Conservation (phyloP, 2,113 vertebrate genomes). For the Saimiri boliviensis region DNA sequence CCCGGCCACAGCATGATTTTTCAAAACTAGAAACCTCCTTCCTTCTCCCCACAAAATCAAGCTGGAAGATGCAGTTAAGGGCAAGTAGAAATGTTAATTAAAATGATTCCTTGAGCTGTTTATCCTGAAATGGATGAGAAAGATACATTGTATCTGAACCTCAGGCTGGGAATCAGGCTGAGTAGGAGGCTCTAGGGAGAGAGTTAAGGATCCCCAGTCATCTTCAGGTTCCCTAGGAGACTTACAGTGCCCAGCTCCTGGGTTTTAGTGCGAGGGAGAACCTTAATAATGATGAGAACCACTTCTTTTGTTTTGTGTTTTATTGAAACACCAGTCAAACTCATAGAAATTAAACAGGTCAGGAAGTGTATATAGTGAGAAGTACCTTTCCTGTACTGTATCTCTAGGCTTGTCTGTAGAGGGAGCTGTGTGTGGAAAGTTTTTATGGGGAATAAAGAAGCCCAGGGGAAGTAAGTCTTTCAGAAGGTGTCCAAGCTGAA, state of each 20-base stretch:
- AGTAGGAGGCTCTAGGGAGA: not conserved
- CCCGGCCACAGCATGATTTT: not conserved
- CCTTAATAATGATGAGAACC: not conserved
- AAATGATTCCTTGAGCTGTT: not conserved
- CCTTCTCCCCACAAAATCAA: not conserved
- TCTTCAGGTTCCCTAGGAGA: not conserved
- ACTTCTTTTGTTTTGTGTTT: not conserved
- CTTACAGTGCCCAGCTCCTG: not conserved
- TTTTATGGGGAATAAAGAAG: not conserved
- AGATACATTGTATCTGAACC: not conserved
- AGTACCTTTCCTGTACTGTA: not conserved
- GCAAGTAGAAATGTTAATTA: not conserved
- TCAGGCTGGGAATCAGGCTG: not conserved
- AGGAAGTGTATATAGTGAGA: not conserved
- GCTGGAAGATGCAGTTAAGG: not conserved
- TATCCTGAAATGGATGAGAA: not conserved
- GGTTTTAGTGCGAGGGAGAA: not conserved
- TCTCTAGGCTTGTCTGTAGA: not conserved
- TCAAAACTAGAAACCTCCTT: not conserved
- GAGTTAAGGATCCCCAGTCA: not conserved
- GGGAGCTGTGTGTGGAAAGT: not conserved
- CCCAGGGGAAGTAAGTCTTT: not conserved
- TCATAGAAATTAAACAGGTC: not conserved
- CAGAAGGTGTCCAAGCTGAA: not conserved
- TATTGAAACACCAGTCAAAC: not conserved